Conservation (phyloP, 2,888 invertebrate species). For the Polydrusus pterygomalis region DNA sequence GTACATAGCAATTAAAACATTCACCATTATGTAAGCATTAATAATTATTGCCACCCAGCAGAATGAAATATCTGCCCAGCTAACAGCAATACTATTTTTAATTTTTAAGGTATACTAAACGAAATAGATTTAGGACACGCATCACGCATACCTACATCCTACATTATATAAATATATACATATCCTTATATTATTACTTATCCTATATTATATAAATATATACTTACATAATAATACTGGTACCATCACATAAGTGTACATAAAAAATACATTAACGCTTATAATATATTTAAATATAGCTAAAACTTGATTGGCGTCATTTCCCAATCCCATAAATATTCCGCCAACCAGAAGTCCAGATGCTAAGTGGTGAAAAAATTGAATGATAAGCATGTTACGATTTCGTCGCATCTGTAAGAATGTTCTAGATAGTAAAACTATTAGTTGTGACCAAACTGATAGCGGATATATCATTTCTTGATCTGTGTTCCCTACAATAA, state of each 20-base stretch:
- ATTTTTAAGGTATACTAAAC: too few relatives aligned
- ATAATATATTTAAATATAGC: conserved; percentile 79
- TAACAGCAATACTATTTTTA: too few relatives aligned
- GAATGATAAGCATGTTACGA: conserved; percentile 74
- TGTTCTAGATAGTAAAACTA: conserved; percentile 75
- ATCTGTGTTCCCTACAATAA: conserved; percentile 55
- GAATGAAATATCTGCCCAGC: too few relatives aligned
- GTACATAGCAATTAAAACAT: too few relatives aligned
- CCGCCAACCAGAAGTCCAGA: conserved; percentile 75
- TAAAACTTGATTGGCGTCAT: conserved; percentile 75
- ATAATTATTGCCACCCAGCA: too few relatives aligned
- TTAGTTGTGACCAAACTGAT: conserved; percentile 75
- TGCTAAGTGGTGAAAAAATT: conserved; percentile 75
- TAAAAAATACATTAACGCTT: conserved; percentile 77
- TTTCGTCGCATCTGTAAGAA: conserved; percentile 75
- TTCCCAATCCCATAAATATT: conserved; percentile 76
- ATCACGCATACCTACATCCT: too few relatives aligned
- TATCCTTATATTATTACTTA: too few relatives aligned
- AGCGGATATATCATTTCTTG: conserved; percentile 71
- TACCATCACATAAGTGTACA: conserved; percentile 79
- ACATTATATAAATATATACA: too few relatives aligned
- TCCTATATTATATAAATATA: too few relatives aligned
- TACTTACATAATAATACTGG: conserved; percentile 78
- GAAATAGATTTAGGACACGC: too few relatives aligned
- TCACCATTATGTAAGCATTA: too few relatives aligned